phyloP scores from a whole-genome alignment of 1,140 invertebrate genomes.

The Drosophila murphyi region DNA sequence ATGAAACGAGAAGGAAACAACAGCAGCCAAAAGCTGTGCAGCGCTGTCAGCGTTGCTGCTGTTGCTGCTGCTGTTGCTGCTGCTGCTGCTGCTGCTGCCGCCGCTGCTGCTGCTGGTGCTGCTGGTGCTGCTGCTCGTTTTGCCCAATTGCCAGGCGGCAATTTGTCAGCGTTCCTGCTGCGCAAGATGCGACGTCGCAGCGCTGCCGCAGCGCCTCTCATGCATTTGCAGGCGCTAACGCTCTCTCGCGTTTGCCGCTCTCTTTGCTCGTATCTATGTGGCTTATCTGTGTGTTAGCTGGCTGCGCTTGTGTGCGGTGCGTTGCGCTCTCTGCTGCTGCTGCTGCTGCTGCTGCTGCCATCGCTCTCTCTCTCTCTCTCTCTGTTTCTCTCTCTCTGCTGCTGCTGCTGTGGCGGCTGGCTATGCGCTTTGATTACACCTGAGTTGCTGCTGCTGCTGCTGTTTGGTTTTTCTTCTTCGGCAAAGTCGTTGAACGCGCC shows the following conservation, averaged over 20 bases:
- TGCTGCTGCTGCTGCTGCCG: slow-evolving; percentile 2
- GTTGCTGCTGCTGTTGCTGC: slow-evolving; percentile 15
- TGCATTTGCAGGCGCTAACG: slow-evolving; percentile 9
- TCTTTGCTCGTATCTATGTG: slow-evolving; percentile 61
- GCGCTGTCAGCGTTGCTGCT: slow-evolving; percentile 13
- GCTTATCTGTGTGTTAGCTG: slow-evolving; percentile 63
- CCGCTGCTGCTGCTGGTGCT: neutral
- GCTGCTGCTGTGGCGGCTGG: slow-evolving; percentile 44
- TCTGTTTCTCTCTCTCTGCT: slow-evolving; percentile 6
- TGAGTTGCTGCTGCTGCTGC: slow-evolving; percentile 59
- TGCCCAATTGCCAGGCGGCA: slow-evolving; percentile 70
- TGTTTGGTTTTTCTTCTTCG: slow-evolving; percentile 73
- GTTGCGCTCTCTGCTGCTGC: slow-evolving; percentile 17
- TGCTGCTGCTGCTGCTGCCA: neutral
- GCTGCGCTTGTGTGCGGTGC: slow-evolving; percentile 15
- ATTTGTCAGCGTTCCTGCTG: slow-evolving; percentile 65
- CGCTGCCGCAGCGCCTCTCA: slow-evolving; percentile 37
- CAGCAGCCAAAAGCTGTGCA: slow-evolving; percentile 30
- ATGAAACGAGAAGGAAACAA: slow-evolving; percentile 47
- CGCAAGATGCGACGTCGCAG: slow-evolving; percentile 37
- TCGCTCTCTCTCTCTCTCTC: neutral
- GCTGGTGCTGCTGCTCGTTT: slow-evolving; percentile 21
- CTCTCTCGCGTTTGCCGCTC: slow-evolving; percentile 16
- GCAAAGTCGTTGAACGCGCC: slow-evolving; percentile 70
- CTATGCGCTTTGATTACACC: slow-evolving; percentile 77